phyloP scores from a whole-genome alignment of 2,797 vertebrate species.

The Sebastes hopkinsi region DNA sequence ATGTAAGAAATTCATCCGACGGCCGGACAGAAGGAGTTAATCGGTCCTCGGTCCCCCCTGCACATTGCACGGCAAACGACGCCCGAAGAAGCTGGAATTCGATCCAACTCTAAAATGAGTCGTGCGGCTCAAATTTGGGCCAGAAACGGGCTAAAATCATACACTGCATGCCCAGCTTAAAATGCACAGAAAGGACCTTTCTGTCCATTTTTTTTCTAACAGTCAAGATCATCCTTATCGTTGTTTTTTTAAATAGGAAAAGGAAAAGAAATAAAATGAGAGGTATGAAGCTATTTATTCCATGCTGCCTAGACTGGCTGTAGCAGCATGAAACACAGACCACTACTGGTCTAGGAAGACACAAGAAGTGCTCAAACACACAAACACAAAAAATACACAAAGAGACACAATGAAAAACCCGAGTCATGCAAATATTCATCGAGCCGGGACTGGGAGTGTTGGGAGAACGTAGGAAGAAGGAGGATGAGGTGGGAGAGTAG shows the following conservation, averaged over 20 bases:
- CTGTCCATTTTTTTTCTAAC: neutral
- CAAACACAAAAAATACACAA: constrained; percentile 22
- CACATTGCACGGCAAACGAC: no score
- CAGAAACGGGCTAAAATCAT: no score
- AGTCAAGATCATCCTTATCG: neutral
- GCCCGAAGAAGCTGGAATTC: no score
- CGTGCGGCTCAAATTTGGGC: no score
- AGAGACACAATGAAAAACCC: constrained; percentile 5
- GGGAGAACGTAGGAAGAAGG: neutral
- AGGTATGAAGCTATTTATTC: neutral
- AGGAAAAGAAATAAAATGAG: neutral
- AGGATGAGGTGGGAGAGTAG: neutral
- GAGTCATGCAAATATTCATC: constrained; percentile 38
- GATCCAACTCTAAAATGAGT: no score
- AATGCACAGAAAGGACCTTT: neutral
- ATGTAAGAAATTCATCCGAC: no score
- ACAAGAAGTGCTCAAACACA: constrained; percentile 18
- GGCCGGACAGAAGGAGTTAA: no score
- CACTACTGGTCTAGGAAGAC: constrained; percentile 13
- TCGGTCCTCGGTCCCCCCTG: no score
- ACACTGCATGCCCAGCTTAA: neutral
- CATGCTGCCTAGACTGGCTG: constrained; percentile 64
- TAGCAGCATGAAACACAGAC: constrained; percentile 41
- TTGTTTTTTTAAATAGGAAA: neutral
- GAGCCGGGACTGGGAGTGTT: neutral